Evolutionary conservation across 2,888 invertebrate genomes (phyloP).

Genomic region (Altica lythri): DNA sequence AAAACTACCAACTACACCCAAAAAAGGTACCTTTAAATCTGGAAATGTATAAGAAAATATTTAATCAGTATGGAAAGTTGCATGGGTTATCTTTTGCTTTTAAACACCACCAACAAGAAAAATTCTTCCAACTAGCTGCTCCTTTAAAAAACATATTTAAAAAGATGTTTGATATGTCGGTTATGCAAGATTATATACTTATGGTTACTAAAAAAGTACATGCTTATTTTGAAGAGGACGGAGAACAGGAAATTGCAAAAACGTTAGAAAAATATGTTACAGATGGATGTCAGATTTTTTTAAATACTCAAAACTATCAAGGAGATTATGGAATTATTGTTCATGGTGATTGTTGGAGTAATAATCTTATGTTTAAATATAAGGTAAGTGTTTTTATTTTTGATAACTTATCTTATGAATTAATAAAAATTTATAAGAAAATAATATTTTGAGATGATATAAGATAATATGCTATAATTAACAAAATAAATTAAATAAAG

Average conservation of each 20-base stretch:
- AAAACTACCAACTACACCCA: conserved; percentile 7
- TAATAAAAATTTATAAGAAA: too few relatives aligned
- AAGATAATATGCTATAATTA: too few relatives aligned
- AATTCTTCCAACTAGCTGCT: background rate
- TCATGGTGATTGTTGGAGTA: conserved; percentile 46
- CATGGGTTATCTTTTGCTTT: background rate
- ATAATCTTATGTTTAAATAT: conserved; percentile 47
- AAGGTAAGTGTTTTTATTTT: conserved; percentile 40
- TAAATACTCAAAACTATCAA: background rate
- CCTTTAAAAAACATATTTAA: background rate
- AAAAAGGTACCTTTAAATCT: conserved; percentile 26
- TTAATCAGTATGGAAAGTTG: conserved; percentile 36
- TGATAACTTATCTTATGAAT: too few relatives aligned
- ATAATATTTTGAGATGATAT: too few relatives aligned
- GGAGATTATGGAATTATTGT: conserved; percentile 16
- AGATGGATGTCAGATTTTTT: background rate
- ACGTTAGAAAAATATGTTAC: conserved; percentile 9
- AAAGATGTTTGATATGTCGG: background rate
- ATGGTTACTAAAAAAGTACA: background rate
- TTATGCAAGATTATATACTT: background rate
- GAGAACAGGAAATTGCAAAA: conserved; percentile 2
- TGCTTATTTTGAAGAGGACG: background rate
- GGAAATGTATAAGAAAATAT: conserved; percentile 33
- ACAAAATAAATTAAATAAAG: too few relatives aligned
- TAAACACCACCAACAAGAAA: background rate